Evolutionary conservation across 2,797 vertebrate species (phyloP).

Genomic region (Crenichthys baileyi): DNA sequence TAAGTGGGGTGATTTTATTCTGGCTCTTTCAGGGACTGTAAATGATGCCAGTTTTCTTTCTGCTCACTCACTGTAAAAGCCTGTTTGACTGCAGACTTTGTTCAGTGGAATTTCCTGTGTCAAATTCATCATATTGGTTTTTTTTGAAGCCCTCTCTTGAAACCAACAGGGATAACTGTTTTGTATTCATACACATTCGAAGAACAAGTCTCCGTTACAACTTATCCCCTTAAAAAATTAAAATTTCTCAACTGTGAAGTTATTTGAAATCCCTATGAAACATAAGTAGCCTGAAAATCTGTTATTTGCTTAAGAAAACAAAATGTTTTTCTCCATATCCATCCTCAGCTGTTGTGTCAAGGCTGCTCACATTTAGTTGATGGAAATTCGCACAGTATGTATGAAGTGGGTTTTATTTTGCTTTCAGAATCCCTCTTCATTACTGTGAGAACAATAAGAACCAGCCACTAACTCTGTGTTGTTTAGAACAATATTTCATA

Average conservation of each 20-base stretch:
- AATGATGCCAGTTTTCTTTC: conserved; percentile 33
- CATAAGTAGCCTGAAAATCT: conserved; percentile 41
- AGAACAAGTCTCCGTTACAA: neutral
- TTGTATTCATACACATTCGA: neutral
- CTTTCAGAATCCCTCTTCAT: conserved; percentile 4
- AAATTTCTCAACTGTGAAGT: conserved; percentile 23
- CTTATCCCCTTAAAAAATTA: neutral
- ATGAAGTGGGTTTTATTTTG: conserved; percentile 11
- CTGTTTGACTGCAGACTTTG: conserved; percentile 29
- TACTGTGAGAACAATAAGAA: conserved; percentile 2
- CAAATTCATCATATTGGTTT: conserved; percentile 38
- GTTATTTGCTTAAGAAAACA: conserved; percentile 22
- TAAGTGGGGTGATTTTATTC: conserved; percentile 48
- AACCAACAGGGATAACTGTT: conserved; percentile 2
- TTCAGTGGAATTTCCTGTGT: conserved; percentile 25
- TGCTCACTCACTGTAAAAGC: conserved; percentile 39
- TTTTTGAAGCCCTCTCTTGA: conserved; percentile 25
- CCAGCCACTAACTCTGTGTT: neutral
- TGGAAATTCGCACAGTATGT: neutral
- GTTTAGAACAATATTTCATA: neutral
- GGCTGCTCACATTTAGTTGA: neutral
- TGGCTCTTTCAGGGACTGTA: conserved; percentile 37
- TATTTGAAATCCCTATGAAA: conserved; percentile 43
- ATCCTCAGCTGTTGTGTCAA: conserved; percentile 9
- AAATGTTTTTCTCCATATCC: conserved; percentile 3